These are phyloP conservation scores for Drosophila repletoides DNA, from an alignment of 1,140 invertebrate genomes.

Conservation along the genomic window DNA sequence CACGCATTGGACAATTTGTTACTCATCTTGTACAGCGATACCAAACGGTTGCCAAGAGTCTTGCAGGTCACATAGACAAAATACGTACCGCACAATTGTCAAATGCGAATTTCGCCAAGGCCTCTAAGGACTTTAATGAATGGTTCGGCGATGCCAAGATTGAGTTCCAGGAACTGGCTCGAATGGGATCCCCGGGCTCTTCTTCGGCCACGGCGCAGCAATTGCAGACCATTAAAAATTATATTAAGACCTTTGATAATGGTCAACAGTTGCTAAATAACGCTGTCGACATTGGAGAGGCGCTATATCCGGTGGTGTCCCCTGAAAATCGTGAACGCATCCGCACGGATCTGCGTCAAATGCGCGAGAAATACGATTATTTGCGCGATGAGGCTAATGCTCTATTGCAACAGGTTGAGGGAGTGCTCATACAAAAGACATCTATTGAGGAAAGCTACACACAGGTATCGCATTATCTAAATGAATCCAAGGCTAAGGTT, in stretches of 20 bases:
- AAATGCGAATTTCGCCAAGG: constrained; percentile 86
- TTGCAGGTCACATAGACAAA: constrained; percentile 87
- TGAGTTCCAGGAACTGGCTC: constrained; percentile 78
- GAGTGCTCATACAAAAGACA: constrained; percentile 91
- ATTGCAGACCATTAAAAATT: constrained; percentile 81
- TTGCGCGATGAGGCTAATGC: constrained; percentile 92
- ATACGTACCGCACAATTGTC: constrained; percentile 87
- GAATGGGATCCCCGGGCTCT: constrained; percentile 80
- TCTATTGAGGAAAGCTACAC: constrained; percentile 95
- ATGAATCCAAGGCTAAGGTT: constrained; percentile 88
- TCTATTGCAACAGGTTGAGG: constrained; percentile 93
- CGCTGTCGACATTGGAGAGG: constrained; percentile 93
- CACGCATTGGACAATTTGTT: constrained; percentile 90
- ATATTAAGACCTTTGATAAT: constrained; percentile 89
- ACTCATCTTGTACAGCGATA: constrained; percentile 90
- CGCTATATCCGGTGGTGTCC: constrained; percentile 92
- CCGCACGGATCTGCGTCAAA: constrained; percentile 89
- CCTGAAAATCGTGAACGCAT: constrained; percentile 93
- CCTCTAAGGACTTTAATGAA: constrained; percentile 88
- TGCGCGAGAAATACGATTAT: constrained; percentile 92
- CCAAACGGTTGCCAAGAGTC: constrained; percentile 89
- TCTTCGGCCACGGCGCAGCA: constrained; percentile 78
- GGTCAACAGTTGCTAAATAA: constrained; percentile 90
- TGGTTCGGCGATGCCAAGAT: constrained; percentile 90
- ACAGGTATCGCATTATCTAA: constrained; percentile 91